A percentile compares a stretch with the other conserved stretches of the same genome.
These are phyloP conservation scores for Linyphia triangularis DNA, from an alignment of 2,888 invertebrate genomes.

Conservation along the genomic window DNA sequence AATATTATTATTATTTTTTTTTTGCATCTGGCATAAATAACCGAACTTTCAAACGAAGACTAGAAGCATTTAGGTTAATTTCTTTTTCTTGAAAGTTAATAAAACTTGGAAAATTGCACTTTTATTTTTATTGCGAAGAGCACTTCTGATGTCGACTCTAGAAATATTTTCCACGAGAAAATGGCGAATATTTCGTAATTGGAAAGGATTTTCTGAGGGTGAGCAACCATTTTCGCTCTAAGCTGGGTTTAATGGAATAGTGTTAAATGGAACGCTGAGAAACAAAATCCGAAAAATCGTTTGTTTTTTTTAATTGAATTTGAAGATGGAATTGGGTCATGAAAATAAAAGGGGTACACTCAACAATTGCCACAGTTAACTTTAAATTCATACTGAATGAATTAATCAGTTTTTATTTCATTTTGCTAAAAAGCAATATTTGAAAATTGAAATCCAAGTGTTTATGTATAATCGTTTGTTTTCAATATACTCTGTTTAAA, in stretches of 20 bases:
- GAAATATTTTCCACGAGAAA: not conserved
- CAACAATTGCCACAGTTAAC: too few relatives aligned
- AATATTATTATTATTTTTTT: not conserved
- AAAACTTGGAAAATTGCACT: constrained; percentile 8
- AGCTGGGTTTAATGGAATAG: not conserved
- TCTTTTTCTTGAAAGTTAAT: not conserved
- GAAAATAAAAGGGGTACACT: too few relatives aligned
- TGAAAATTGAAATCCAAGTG: too few relatives aligned
- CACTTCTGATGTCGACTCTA: not conserved
- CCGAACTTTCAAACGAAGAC: not conserved
- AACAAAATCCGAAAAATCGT: too few relatives aligned
- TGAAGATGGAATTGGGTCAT: too few relatives aligned
- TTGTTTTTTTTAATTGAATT: too few relatives aligned
- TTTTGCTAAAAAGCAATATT: too few relatives aligned
- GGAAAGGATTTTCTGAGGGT: not conserved
- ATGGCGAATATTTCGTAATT: not conserved
- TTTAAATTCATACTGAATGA: too few relatives aligned
- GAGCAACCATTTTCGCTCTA: not conserved
- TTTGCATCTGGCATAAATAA: not conserved
- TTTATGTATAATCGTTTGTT: too few relatives aligned
- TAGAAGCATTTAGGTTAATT: constrained; percentile 9
- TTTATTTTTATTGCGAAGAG: not conserved
- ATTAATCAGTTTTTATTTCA: too few relatives aligned
- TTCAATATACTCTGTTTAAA: too few relatives aligned
- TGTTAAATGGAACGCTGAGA: too few relatives aligned